phyloP scores from a whole-genome alignment of 2,888 invertebrate genomes.

The Polymixis lichenea region DNA sequence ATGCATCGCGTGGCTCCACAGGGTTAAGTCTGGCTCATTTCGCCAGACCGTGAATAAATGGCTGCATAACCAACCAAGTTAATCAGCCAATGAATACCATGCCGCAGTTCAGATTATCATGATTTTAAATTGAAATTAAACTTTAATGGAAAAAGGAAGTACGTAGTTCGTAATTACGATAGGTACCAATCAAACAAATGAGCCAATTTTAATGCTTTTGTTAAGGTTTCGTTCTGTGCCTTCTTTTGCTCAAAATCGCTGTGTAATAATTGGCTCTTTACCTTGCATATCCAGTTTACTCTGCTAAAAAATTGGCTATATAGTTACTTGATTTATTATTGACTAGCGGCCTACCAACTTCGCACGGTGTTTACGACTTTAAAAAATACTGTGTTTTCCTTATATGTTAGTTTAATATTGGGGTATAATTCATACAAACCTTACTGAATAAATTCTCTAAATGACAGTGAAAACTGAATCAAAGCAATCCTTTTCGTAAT shows the following conservation, averaged over 20 bases:
- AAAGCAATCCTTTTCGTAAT: background rate
- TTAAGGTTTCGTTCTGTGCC: background rate
- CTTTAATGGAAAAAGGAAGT: constrained; percentile 10
- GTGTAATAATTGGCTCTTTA: background rate
- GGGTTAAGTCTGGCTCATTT: constrained; percentile 30
- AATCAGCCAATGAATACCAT: constrained; percentile 43
- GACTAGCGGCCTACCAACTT: background rate
- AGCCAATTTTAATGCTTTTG: background rate
- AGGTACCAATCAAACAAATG: constrained; percentile 17
- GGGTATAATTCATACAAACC: background rate
- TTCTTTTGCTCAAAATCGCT: background rate
- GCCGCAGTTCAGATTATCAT: constrained; percentile 45
- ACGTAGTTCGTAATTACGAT: background rate
- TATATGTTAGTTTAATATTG: background rate
- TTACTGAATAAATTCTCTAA: background rate
- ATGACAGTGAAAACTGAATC: background rate
- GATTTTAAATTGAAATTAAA: constrained; percentile 51
- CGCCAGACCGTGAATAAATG: constrained; percentile 42
- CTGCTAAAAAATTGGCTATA: background rate
- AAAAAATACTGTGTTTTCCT: background rate
- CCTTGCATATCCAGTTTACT: background rate
- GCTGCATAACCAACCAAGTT: constrained; percentile 34
- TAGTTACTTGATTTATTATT: background rate
- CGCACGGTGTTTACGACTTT: background rate
- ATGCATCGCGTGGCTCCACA: constrained; percentile 26